A percentile compares a stretch with the other conserved stretches of the same genome.
phyloP scores from a whole-genome alignment of 2,113 vertebrate genomes.

The Pipra filicauda region DNA sequence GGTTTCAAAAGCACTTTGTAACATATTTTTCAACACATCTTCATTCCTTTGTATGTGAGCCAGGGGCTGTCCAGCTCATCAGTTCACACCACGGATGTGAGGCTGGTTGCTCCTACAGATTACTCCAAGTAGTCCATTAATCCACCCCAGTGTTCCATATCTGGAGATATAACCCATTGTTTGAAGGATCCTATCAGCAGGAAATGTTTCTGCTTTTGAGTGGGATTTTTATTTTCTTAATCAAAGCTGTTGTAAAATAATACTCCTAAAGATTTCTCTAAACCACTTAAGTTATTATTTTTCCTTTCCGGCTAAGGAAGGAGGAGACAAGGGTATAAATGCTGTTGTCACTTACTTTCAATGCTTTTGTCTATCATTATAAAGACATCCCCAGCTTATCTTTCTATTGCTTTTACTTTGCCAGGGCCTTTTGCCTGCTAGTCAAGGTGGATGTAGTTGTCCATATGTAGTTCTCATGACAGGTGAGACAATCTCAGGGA shows the following conservation, averaged over 20 bases:
- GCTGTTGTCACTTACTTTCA: neutral
- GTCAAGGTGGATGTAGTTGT: neutral
- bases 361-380: neutral
- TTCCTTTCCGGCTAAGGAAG: neutral
- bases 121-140: neutral
- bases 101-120: neutral
- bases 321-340: neutral
- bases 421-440: neutral
- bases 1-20: neutral
- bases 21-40: neutral
- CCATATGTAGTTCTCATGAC: neutral
- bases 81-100: neutral
- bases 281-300: neutral
- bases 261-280: neutral
- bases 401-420: neutral
- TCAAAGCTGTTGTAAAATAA: neutral
- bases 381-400: neutral
- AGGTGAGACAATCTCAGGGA: accelerated
- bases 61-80: neutral
- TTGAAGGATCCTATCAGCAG: neutral
- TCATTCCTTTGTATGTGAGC: neutral
- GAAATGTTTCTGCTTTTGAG: neutral
- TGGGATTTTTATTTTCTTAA: neutral
- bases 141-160: accelerated
- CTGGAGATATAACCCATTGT: neutral